Conservation (phyloP, 2,888 invertebrate species). For the Morinoia aosen region DNA sequence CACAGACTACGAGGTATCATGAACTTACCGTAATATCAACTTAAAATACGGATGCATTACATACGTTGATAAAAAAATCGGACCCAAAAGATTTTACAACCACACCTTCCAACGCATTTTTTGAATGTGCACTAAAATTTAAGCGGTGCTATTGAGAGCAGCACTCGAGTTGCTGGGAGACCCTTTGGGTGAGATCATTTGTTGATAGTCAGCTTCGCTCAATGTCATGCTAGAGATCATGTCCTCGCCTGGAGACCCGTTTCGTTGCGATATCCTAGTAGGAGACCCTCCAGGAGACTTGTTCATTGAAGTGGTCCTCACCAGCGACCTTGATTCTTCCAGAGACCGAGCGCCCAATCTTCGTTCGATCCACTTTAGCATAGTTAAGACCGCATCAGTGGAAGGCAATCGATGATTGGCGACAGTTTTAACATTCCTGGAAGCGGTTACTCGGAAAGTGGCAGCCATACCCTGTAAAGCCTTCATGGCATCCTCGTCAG, state of each 20-base stretch:
- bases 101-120: not conserved
- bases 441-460: slow-evolving; percentile 89
- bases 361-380: slow-evolving; percentile 82
- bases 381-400: slow-evolving; percentile 89
- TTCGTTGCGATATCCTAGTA: slow-evolving; percentile 45
- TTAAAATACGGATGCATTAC: not conserved
- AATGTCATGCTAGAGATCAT: slow-evolving; percentile 62
- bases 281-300: not conserved
- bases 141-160: not conserved
- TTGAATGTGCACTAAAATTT: not conserved
- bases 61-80: not conserved
- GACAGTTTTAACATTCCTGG: slow-evolving; percentile 86
- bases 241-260: slow-evolving; percentile 43
- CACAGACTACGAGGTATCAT: not conserved
- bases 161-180: not conserved
- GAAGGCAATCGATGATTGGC: slow-evolving; percentile 89
- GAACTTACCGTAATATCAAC: not conserved
- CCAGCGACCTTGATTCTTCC: slow-evolving; percentile 24
- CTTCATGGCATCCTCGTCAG: slow-evolving; percentile 71
- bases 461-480: slow-evolving; percentile 82
- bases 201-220: slow-evolving; percentile 62
- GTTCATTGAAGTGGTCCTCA: slow-evolving; percentile 36
- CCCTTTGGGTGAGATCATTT: slow-evolving; percentile 53
- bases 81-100: not conserved
- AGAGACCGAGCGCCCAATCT: slow-evolving; percentile 69